A percentile compares a stretch with the other conserved stretches of the same genome.
phyloP scores from a whole-genome alignment of 2,113 vertebrate genomes.

The Alectura lathami region DNA sequence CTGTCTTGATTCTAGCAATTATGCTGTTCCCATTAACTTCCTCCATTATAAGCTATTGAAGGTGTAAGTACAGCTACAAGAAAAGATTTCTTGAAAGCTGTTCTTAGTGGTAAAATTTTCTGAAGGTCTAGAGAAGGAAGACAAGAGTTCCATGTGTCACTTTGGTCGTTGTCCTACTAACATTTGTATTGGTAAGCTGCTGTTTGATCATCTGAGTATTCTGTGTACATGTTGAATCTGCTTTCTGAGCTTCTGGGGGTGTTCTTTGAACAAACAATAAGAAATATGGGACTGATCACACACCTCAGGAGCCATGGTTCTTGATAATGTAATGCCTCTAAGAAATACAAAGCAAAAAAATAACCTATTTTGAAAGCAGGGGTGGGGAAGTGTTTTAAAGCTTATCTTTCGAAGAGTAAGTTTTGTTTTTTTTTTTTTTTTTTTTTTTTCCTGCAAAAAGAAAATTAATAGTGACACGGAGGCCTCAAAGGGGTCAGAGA shows the following conservation, averaged over 20 bases:
- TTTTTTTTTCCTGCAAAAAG: not conserved
- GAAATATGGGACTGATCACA: not conserved
- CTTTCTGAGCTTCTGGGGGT: not conserved
- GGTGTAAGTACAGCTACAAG: not conserved
- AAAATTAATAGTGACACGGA: not conserved
- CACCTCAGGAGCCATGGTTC: not conserved
- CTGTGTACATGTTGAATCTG: not conserved
- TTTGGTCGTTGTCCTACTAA: not conserved
- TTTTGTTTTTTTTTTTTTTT: not conserved
- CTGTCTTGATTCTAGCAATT: slow-evolving; percentile 16
- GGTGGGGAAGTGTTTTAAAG: not conserved
- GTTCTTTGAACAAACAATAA: not conserved
- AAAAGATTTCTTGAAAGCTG: not conserved
- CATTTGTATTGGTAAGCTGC: not conserved
- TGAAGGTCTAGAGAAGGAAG: not conserved
- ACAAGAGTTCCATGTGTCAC: not conserved
- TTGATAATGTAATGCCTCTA: not conserved
- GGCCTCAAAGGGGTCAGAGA: not conserved
- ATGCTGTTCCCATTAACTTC: not conserved
- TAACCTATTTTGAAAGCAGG: not conserved
- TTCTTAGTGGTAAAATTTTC: not conserved
- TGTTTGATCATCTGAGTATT: not conserved
- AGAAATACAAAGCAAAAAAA: not conserved
- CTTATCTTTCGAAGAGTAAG: not conserved
- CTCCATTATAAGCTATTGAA: not conserved